Evolutionary conservation across 1,140 invertebrate species (phyloP).

Genomic region (Drosophila gunungcola): DNA sequence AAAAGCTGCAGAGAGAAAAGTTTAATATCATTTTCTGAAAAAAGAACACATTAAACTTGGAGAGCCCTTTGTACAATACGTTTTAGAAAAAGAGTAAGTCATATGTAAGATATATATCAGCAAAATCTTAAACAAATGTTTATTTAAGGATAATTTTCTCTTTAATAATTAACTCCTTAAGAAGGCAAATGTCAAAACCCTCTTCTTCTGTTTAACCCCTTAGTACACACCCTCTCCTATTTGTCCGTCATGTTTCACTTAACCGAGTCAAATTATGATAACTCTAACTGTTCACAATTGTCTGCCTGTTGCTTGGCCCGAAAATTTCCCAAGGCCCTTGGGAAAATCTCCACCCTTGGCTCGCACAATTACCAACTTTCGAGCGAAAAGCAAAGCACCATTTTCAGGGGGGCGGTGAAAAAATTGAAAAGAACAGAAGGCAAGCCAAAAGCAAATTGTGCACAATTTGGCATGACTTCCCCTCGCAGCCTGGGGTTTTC

Average conservation of each 20-base stretch:
- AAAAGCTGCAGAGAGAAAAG: too few relatives aligned
- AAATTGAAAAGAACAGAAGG: slow-evolving; percentile 32
- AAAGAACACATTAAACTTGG: too few relatives aligned
- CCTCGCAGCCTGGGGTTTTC: slow-evolving; percentile 1
- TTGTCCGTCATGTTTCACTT: slow-evolving; percentile 1
- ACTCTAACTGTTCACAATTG: slow-evolving; percentile 11
- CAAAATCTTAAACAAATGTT: background rate
- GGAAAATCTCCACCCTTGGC: slow-evolving; percentile 19
- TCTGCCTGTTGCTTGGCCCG: slow-evolving; percentile 27
- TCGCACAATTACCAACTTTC: slow-evolving; percentile 29
- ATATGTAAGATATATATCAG: too few relatives aligned
- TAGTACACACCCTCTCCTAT: background rate
- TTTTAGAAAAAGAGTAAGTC: too few relatives aligned
- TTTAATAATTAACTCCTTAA: background rate
- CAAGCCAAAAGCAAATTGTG: slow-evolving; percentile 69
- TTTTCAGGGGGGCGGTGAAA: background rate
- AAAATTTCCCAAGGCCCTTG: background rate
- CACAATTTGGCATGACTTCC: slow-evolving; percentile 61
- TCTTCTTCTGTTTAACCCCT: background rate
- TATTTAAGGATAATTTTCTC: background rate
- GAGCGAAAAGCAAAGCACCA: slow-evolving; percentile 21
- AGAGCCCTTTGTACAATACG: too few relatives aligned
- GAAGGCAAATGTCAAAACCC: background rate
- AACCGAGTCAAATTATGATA: slow-evolving; percentile 36
- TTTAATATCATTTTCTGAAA: too few relatives aligned